phyloP scores from a whole-genome alignment of 2,113 vertebrate species.

The Barnardius zonarius region DNA sequence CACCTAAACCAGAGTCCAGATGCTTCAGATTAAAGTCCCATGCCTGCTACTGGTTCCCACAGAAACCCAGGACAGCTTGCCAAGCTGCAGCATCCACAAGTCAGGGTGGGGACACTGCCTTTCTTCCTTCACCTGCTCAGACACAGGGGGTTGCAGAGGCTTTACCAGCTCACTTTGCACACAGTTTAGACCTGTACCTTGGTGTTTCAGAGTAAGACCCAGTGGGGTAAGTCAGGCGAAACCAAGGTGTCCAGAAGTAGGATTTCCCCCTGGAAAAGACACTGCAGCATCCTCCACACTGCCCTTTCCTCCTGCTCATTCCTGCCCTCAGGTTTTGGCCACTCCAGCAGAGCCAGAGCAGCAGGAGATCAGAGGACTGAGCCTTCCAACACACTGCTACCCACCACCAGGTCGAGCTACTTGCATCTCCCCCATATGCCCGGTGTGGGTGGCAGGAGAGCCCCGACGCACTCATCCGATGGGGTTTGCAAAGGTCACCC shows the following conservation, averaged over 20 bases:
- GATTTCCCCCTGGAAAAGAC: background rate
- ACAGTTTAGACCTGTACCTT: accelerated
- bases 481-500: background rate
- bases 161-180: background rate
- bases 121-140: background rate
- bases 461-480: background rate
- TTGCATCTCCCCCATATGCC: accelerated
- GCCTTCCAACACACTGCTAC: background rate
- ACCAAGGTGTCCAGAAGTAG: background rate
- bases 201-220: background rate
- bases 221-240: background rate
- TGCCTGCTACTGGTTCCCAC: background rate
- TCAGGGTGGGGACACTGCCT: background rate
- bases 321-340: background rate
- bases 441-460: background rate
- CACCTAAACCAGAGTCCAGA: background rate
- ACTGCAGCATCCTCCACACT: background rate
- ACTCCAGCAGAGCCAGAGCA: background rate
- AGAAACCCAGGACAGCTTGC: background rate
- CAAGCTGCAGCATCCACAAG: background rate
- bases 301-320: background rate
- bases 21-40: background rate
- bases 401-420: background rate
- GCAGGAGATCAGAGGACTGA: background rate
- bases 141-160: background rate